A percentile compares a stretch with the other conserved stretches of the same genome.
Conservation (phyloP, 2,113 vertebrate genomes). For the Petaurus breviceps region DNA sequence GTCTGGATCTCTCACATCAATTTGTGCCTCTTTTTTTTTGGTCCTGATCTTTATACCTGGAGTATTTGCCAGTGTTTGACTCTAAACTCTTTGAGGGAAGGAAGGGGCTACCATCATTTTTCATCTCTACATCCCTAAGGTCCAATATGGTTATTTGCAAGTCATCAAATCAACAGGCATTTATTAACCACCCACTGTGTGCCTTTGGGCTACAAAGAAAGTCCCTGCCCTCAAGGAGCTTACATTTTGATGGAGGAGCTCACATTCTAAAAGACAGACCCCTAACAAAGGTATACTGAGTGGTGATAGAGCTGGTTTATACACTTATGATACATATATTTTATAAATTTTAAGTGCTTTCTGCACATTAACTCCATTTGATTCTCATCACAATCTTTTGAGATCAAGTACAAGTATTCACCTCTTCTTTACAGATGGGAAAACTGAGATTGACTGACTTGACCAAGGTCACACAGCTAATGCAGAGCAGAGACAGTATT, state of each 20-base stretch:
- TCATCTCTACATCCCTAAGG: background rate
- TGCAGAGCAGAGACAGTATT: too few species aligned
- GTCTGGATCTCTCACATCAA: accelerated
- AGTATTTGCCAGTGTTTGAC: background rate
- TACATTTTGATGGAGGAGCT: background rate
- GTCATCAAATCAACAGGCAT: background rate
- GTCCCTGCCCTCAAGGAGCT: background rate
- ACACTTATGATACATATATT: background rate
- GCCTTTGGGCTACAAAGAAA: background rate
- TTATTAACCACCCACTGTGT: background rate
- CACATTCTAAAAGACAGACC: background rate
- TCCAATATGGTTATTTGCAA: background rate
- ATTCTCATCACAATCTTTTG: background rate
- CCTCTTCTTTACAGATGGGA: too few species aligned
- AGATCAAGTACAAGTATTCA: background rate
- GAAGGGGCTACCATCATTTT: background rate
- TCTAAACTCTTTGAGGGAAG: background rate
- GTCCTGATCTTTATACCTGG: background rate
- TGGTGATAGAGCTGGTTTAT: background rate
- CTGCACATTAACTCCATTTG: background rate
- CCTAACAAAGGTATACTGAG: background rate
- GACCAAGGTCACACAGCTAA: too few species aligned
- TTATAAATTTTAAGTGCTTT: background rate
- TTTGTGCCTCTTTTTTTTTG: too few species aligned
- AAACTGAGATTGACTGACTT: too few species aligned